Percentiles rank a stretch among this genome's conserved stretches.
These are phyloP conservation scores for Typhlichthys eigenmanni DNA, from an alignment of 2,797 vertebrate genomes.

Conservation along the genomic window DNA sequence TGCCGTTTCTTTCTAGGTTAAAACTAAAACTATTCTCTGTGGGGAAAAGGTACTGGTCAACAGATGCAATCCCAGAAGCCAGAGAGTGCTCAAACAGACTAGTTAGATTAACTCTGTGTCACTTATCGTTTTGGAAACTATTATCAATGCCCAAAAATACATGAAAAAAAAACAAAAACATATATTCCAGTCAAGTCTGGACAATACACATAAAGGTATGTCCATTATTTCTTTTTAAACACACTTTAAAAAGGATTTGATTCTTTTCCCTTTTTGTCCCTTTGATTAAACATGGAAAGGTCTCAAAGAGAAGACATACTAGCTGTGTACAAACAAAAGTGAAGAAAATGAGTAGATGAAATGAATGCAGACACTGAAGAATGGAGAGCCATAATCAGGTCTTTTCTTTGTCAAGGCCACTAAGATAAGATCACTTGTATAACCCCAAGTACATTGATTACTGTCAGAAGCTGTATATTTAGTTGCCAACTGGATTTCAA, in stretches of 20 bases:
- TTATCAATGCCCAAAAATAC: slow-evolving; percentile 85
- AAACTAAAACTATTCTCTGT: slow-evolving; percentile 50
- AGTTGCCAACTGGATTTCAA: slow-evolving; percentile 64
- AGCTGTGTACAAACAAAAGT: slow-evolving; percentile 39
- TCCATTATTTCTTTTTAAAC: slow-evolving; percentile 29
- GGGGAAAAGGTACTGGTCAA: slow-evolving; percentile 70
- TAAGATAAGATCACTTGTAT: slow-evolving; percentile 77
- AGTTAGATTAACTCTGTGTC: slow-evolving; percentile 59
- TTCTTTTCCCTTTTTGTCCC: slow-evolving; percentile 80
- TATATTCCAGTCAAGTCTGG: slow-evolving; percentile 39
- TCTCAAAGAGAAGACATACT: slow-evolving; percentile 43
- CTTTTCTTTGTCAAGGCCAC: slow-evolving; percentile 79
- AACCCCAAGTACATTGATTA: slow-evolving; percentile 55
- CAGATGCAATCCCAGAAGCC: slow-evolving; percentile 83
- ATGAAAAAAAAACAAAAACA: slow-evolving; percentile 37
- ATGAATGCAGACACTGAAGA: slow-evolving; percentile 51
- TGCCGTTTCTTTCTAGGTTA: slow-evolving; percentile 76
- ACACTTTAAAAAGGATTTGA: slow-evolving; percentile 57
- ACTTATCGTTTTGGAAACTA: slow-evolving; percentile 67
- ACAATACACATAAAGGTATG: slow-evolving; percentile 37
- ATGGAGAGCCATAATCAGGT: slow-evolving; percentile 60
- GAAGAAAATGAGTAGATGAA: slow-evolving; percentile 31
- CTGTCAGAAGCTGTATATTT: slow-evolving; percentile 62
- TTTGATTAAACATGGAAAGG: slow-evolving; percentile 61
- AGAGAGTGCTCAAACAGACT: slow-evolving; percentile 50